Base-by-base conservation (phyloP, 2,797 vertebrate species). In the Myotis pilosus region DNA sequence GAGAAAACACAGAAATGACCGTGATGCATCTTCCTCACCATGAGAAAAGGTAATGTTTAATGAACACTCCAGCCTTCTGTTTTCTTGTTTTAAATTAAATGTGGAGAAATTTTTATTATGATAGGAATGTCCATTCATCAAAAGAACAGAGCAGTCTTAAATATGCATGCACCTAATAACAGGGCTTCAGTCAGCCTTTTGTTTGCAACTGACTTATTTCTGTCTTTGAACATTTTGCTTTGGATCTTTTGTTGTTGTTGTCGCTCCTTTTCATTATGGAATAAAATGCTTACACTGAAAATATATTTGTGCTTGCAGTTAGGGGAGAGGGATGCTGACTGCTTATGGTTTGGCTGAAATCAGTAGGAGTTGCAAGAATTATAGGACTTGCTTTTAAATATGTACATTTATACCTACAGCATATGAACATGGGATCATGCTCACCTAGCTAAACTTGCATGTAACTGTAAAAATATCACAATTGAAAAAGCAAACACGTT, bases 1-100 rank as follows among this genome's bases (percentile, higher is more conserved):
- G 94, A 97, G 92, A 97, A 97, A 74, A 97, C 95, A 83, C 25
- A 97, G 94, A 95, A 92, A 97, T 97, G 97, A 94, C 97, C 96
- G 62, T 69, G 90, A 92, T 88, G 74, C 87, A 68, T 96, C 97
- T 97, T 89, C 78, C 89, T 97, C 94, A 60, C 62, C 94, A 11
- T 51, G 71, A 71, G 79, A n/a, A 62, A 97, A 97, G 96, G 94
- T 96, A 94, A 86, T 36, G 60, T 92, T 95, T 96, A 95, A 94
- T 89, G 95, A 95, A 92, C 6, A 80, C 12, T 92, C 51, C 83
- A 94, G 81, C 82, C 66, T 97, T 96, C 96, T 95, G 62, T 86
- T 97, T 97, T 94, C 74, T 33, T 86, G 36, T 51, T 91, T 62
- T 68, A 49, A 76, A 78, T 55, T 36, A 25, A 33, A 33, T 22